Conservation (phyloP, 2,797 vertebrate genomes). For the Mormyrops boulengeri region DNA sequence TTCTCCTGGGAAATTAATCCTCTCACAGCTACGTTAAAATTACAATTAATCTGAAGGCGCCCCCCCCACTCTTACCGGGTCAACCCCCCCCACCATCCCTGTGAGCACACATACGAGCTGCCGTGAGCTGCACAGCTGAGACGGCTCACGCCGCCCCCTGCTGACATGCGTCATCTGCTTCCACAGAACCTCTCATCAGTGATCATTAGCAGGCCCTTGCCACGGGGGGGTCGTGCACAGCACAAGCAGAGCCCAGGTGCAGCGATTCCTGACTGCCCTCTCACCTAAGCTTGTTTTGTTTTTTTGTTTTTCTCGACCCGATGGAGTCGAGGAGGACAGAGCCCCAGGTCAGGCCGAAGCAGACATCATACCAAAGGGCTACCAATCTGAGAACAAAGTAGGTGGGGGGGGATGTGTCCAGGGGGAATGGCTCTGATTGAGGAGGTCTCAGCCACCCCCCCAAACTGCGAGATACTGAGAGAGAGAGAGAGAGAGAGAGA, state of each 20-base stretch:
- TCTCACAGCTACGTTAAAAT: not conserved
- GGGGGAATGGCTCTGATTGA: not conserved
- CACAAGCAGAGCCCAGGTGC: not conserved
- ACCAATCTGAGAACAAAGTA: conserved; percentile 57
- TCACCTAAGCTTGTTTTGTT: not conserved
- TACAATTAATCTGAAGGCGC: not conserved
- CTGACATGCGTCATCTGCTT: conserved; percentile 16
- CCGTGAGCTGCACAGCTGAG: not conserved
- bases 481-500: conserved; percentile 45
- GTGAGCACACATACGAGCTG: not conserved
- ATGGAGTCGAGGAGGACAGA: not conserved
- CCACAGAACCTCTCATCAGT: conserved; percentile 42
- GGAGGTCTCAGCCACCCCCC: conserved; percentile 22
- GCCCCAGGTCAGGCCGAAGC: conserved; percentile 57
- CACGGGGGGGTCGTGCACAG: not conserved
- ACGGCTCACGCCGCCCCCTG: not conserved
- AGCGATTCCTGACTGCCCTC: not conserved
- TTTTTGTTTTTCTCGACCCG: conserved; percentile 23
- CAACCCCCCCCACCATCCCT: not conserved
- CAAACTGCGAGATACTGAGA: conserved; percentile 57
- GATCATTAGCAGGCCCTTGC: conserved; percentile 27
- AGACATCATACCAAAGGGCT: conserved; percentile 60
- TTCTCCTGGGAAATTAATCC: not conserved
- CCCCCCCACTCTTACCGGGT: not conserved
- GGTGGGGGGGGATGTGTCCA: conserved; percentile 19